phyloP scores from a whole-genome alignment of 23 tunicate genomes.

The Styela plicata region DNA sequence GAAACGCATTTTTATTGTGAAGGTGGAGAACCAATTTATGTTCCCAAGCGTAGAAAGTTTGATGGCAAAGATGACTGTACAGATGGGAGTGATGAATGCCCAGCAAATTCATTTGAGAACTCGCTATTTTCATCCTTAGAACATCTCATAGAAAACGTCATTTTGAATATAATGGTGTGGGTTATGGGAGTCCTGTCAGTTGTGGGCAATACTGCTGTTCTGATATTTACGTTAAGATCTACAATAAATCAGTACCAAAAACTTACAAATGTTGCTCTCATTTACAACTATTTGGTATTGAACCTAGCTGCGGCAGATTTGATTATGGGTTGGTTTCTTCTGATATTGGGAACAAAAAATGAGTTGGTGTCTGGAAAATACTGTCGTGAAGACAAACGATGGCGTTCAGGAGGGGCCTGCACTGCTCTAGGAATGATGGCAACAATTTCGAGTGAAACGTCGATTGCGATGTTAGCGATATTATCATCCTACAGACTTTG shows the following conservation, averaged over 20 bases:
- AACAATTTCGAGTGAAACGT: slow-evolving; percentile 49
- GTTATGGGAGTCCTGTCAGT: slow-evolving; percentile 64
- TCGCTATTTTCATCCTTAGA: slow-evolving; percentile 53
- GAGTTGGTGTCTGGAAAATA: slow-evolving; percentile 33
- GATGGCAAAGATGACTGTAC: slow-evolving; percentile 67
- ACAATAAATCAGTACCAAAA: slow-evolving; percentile 1
- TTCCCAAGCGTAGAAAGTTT: slow-evolving; percentile 33
- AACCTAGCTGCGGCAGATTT: slow-evolving; percentile 64
- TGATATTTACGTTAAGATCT: slow-evolving; percentile 18
- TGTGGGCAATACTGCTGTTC: slow-evolving; percentile 38
- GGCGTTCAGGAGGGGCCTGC: slow-evolving; percentile 60
- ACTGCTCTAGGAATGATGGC: slow-evolving; percentile 47
- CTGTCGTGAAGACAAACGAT: slow-evolving; percentile 44
- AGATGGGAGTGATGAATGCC: slow-evolving; percentile 89
- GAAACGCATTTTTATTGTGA: slow-evolving; percentile 67
- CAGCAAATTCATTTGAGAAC: slow-evolving; percentile 28
- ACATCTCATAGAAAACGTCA: slow-evolving; percentile 38
- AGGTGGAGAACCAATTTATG: slow-evolving; percentile 32
- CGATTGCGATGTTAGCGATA: slow-evolving; percentile 42
- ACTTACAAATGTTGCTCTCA: slow-evolving; percentile 35
- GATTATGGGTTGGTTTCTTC: slow-evolving; percentile 66
- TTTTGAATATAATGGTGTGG: slow-evolving; percentile 72
- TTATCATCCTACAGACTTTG: slow-evolving; percentile 56
- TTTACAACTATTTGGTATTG: slow-evolving; percentile 49
- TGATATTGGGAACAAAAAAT: slow-evolving; percentile 39